A percentile compares a stretch with the other conserved stretches of the same genome.
Evolutionary conservation across 2,888 invertebrate genomes (phyloP).

Genomic region (Athetis lepigone): DNA sequence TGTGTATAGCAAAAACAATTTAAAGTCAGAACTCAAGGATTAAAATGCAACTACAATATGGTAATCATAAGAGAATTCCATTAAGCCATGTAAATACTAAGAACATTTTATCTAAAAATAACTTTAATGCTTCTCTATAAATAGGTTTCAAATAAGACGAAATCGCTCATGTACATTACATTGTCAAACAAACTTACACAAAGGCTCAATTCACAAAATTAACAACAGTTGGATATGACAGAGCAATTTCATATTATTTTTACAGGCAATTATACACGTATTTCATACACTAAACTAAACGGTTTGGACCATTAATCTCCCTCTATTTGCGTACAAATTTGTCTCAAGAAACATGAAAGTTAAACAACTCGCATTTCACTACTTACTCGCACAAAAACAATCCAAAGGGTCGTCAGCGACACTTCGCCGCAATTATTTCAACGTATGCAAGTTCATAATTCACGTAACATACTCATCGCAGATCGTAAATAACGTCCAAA

Average conservation of each 20-base stretch:
- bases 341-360: slow-evolving; percentile 68
- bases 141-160: slow-evolving; percentile 6
- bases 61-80: neutral
- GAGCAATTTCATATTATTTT: slow-evolving; percentile 51
- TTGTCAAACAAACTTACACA: slow-evolving; percentile 51
- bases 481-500: slow-evolving; percentile 84
- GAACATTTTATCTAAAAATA: slow-evolving; percentile 11
- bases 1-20: neutral
- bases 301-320: slow-evolving; percentile 67
- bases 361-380: slow-evolving; percentile 75
- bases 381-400: slow-evolving; percentile 88
- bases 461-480: slow-evolving; percentile 80
- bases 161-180: slow-evolving; percentile 20
- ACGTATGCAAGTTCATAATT: slow-evolving; percentile 87
- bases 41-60: neutral
- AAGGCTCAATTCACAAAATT: slow-evolving; percentile 35
- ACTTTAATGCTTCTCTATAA: slow-evolving; percentile 1
- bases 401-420: slow-evolving; percentile 80
- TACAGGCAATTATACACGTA: slow-evolving; percentile 69
- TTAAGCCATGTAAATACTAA: slow-evolving; percentile 1
- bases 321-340: slow-evolving; percentile 73
- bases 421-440: slow-evolving; percentile 84
- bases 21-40: neutral
- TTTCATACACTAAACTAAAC: slow-evolving; percentile 69
- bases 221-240: slow-evolving; percentile 57